Conservation (phyloP, 2,113 vertebrate genomes). For the Seriola quinqueradiata region DNA sequence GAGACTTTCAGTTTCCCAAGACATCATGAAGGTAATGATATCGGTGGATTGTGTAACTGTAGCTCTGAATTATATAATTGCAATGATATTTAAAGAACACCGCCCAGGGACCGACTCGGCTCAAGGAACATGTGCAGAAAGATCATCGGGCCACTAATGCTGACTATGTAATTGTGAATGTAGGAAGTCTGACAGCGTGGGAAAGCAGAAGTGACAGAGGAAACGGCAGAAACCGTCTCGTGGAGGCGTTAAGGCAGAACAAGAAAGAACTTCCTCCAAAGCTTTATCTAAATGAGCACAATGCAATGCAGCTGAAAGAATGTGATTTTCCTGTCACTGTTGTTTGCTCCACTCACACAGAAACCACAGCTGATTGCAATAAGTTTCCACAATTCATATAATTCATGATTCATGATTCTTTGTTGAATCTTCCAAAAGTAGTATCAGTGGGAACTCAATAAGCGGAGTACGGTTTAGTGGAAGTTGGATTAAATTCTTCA, state of each 20-base stretch:
- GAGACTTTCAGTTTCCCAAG: neutral
- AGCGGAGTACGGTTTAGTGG: neutral
- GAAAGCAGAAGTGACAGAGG: too few species aligned
- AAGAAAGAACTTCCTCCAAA: neutral
- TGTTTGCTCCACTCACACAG: neutral
- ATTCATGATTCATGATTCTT: neutral
- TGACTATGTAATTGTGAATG: neutral
- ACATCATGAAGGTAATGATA: neutral
- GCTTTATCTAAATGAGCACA: neutral
- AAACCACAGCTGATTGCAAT: neutral
- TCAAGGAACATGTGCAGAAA: neutral
- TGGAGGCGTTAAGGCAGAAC: neutral
- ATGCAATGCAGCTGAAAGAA: neutral
- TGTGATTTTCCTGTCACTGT: neutral
- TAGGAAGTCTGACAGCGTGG: neutral
- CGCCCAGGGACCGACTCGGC: neutral
- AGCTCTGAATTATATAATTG: neutral
- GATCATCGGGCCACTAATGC: neutral
- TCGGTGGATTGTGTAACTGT: neutral
- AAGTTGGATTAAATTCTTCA: conserved; percentile 2
- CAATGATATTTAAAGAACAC: neutral
- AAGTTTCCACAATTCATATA: neutral
- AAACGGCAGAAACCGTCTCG: neutral
- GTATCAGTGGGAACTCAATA: neutral
- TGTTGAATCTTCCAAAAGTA: too few species aligned